Base-by-base conservation (phyloP, 2,113 vertebrate species). In the Eudyptes chrysolophus region DNA sequence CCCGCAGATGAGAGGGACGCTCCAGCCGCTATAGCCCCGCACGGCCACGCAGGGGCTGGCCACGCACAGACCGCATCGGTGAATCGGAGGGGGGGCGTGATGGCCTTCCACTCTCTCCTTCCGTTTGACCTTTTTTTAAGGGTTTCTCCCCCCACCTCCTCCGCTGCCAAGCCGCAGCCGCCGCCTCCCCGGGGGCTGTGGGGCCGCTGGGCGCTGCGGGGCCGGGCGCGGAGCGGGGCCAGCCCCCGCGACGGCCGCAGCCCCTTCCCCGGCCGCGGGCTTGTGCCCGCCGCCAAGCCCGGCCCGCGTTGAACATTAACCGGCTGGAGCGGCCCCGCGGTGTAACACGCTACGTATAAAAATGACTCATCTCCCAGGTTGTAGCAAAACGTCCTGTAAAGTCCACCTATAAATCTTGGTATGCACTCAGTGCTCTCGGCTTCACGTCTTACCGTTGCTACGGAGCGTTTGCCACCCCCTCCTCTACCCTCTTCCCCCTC, bases 251-350 rank as follows among this genome's bases (percentile, higher is more conserved):
- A 8, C 4, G 29, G 13, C 42, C 2, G 11, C 60, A 55, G 54
- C 25, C 32, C 42, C 27, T 64, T 85, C 18, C 20, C 15, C 4
- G 15, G 19, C 34, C 14, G 15, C 20, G 9, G 78, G 48, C 6
- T 58, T n/a, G 22, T 2, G 12, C 30, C 49, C 58, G 20, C 38
- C 15, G 34, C 54, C 68, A 1, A 51, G 6, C 55, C 52, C 62
- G 18, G 36, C 7, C 69, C 19, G 34, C 30, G 85, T 98, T 98
- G 98, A 98, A 97, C 87, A 98, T 98, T 97, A 98, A 98, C 95
- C 12, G 38, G 34, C 82, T 48, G n/a, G 57, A 94, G 94, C 89
- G 70, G 93, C 96, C 84, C 72, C 55, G 83, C 83, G 16, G 77
- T 75, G 92, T 92, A 97, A 97, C 96, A 94, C 29, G 82, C 97